Base-by-base conservation (phyloP, 1,140 invertebrate genomes). In the Hyposmocoma kahamanoa region DNA sequence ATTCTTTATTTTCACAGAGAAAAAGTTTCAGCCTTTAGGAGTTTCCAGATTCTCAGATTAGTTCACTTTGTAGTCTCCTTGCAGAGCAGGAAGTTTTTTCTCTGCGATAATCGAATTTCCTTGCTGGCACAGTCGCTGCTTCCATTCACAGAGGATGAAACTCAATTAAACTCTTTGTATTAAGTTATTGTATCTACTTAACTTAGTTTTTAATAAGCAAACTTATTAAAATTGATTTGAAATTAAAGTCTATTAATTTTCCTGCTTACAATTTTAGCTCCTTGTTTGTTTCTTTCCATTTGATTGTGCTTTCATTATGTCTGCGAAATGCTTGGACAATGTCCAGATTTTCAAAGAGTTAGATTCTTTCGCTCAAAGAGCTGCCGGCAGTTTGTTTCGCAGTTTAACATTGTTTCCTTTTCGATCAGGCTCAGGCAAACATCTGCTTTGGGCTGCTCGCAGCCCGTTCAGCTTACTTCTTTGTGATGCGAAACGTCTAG, bases 321-420 rank as follows among this genome's bases (percentile, higher is more conserved):
- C 13, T 2, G 2, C 10, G 24, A 26, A 26, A 6, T 26, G 24
- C 18, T 36, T 17, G 32, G 32, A 36, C 32, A 6, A 3, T 17
- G 32, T 36, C 32, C 32, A 36, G 32, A 15, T 36, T 36, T n/a
- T 36, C 32, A 36, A 36, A 36, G 32, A 17, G 15, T 36, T 36
- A 17, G 32, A 55, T 62, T 56, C 41, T 53, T 59, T 50, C 58
- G 50, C 53, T 66, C 50, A 67, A 60, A 74, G 52, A 57, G 64
- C 67, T 69, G 47, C 51, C 53, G 62, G 68, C 48, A 68, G 63
- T 74, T 75, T 77, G 73, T 75, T 75, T 76, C 69, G 68, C 59
- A 81, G 68, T 81, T 78, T 74, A 74, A 79, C 65, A 77, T 77
- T 79, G 67, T 77, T 79, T 67, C 64, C 62, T 71, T 72, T 75